Evolutionary conservation across 2,797 vertebrate genomes (phyloP).

Genomic region (Phalloptychus januarius): DNA sequence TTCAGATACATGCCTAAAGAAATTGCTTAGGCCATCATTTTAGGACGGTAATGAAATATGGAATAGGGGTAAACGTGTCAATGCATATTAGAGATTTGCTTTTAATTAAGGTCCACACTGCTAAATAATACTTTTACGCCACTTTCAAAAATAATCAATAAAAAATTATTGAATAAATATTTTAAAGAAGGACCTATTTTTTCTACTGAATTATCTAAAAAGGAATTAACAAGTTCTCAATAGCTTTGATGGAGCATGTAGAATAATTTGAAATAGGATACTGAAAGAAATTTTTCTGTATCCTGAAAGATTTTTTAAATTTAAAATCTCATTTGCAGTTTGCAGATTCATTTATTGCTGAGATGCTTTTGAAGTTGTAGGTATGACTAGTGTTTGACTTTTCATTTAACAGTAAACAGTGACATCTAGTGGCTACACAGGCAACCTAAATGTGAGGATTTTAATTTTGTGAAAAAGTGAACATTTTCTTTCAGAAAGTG

Average conservation of each 20-base stretch:
- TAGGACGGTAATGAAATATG: too few relatives aligned
- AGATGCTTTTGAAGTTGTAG: slow-evolving; percentile 14
- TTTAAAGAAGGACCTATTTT: background rate
- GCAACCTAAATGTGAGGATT: background rate
- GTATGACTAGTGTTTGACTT: background rate
- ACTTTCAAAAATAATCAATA: background rate
- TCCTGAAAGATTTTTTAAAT: too few relatives aligned
- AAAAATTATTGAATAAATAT: background rate
- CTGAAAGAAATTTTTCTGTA: too few relatives aligned
- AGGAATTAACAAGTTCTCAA: slow-evolving; percentile 8
- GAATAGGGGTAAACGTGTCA: too few relatives aligned
- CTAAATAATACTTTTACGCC: background rate
- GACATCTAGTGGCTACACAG: slow-evolving; percentile 58
- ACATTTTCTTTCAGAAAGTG: background rate
- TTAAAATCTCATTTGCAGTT: background rate
- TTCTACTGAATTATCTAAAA: background rate
- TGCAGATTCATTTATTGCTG: slow-evolving; percentile 5
- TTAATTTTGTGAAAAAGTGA: background rate
- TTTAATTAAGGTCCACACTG: background rate
- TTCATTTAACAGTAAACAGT: slow-evolving; percentile 35
- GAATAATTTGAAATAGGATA: background rate
- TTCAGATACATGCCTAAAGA: background rate
- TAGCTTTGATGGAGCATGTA: slow-evolving; percentile 19
- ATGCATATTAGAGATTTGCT: background rate
- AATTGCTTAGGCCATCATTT: too few relatives aligned